Conservation (phyloP, 2,888 invertebrate genomes). For the Heliconius ismenius region DNA sequence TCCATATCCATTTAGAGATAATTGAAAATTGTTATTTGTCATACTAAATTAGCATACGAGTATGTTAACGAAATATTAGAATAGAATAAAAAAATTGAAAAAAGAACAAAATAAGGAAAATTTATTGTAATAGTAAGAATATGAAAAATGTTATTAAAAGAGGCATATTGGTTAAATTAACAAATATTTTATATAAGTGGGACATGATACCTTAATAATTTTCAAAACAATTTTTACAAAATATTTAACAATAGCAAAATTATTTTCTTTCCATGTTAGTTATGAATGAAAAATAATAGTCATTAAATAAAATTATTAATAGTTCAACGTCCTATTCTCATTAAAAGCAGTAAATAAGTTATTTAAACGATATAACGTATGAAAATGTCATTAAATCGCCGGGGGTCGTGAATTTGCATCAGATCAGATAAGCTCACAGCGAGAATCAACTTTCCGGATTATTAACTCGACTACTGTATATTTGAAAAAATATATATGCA, state of each 20-base stretch:
- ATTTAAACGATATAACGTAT: slow-evolving; percentile 19
- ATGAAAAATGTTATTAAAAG: neutral
- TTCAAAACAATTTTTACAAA: too few relatives aligned
- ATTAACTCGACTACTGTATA: slow-evolving; percentile 28
- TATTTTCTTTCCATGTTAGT: neutral
- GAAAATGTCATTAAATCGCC: slow-evolving; percentile 25
- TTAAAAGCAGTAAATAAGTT: slow-evolving; percentile 11
- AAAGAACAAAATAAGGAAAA: too few relatives aligned
- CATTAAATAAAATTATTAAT: neutral
- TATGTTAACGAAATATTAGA: too few relatives aligned
- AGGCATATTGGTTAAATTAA: neutral
- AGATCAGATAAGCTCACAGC: slow-evolving; percentile 35
- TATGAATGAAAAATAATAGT: neutral
- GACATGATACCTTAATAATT: too few relatives aligned
- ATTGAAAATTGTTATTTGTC: too few relatives aligned
- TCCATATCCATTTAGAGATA: too few relatives aligned
- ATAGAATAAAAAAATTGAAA: too few relatives aligned
- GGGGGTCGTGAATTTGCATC: slow-evolving; percentile 31
- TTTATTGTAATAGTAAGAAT: too few relatives aligned
- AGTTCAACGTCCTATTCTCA: neutral
- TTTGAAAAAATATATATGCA: neutral
- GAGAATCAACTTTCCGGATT: slow-evolving; percentile 30
- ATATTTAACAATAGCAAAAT: too few relatives aligned
- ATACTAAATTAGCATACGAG: too few relatives aligned
- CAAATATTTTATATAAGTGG: neutral